A percentile compares a stretch with the other conserved stretches of the same genome.
Evolutionary conservation across 2,797 vertebrate species (phyloP).

Genomic region (Takifugu ocellatus): DNA sequence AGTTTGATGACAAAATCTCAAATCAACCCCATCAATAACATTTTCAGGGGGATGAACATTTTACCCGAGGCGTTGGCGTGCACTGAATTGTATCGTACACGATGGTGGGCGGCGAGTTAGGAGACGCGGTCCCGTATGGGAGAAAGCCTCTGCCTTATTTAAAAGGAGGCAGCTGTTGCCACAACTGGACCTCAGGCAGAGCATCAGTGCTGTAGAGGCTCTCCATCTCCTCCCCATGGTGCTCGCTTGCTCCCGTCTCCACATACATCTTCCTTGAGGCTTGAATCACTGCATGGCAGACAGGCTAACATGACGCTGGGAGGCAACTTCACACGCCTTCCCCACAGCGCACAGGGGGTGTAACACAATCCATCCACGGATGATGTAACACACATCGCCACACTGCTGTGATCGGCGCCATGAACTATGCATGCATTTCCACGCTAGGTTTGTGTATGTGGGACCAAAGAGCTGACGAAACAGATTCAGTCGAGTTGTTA

Average conservation of each 20-base stretch:
- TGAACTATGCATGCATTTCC: neutral
- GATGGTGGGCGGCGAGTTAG: constrained; percentile 43
- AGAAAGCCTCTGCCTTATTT: constrained; percentile 66
- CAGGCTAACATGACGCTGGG: constrained; percentile 66
- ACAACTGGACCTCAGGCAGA: constrained; percentile 64
- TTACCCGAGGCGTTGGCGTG: constrained; percentile 18
- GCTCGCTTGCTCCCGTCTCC: constrained; percentile 54
- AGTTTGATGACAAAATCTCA: too few relatives aligned
- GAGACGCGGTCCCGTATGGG: constrained; percentile 45
- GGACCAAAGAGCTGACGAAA: too few relatives aligned
- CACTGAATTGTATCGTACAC: neutral
- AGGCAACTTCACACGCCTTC: constrained; percentile 58
- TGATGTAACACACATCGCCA: constrained; percentile 6
- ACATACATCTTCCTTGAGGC: constrained; percentile 72
- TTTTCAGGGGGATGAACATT: constrained; percentile 10
- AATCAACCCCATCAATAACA: constrained; percentile 3
- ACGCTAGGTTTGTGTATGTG: neutral
- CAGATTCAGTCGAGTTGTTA: too few relatives aligned
- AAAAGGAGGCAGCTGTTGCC: constrained; percentile 72
- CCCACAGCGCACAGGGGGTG: constrained; percentile 25
- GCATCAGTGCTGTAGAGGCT: constrained; percentile 65
- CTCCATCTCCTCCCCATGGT: constrained; percentile 60
- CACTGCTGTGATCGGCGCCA: neutral
- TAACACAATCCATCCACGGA: constrained; percentile 24
- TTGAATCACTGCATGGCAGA: constrained; percentile 54